Evolutionary conservation across 64 coral and sea anemone genomes (phyloP), one percentile per base, ranked within the genome.

Genomic region (Acropora yongei): DNA sequence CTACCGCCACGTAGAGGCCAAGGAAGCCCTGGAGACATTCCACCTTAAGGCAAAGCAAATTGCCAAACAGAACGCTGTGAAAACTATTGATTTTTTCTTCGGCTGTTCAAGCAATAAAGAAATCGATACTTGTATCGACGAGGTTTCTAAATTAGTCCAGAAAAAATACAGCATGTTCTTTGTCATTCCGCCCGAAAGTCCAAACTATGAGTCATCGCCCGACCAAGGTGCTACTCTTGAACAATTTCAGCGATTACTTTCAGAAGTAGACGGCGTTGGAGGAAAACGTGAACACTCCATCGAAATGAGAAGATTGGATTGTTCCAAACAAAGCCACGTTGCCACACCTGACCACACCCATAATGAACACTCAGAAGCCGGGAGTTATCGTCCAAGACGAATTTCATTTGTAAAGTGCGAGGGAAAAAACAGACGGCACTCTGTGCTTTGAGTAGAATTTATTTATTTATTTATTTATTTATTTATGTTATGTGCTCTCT

Each of bases 141-240:
- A 63, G 40, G 80, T 83, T 7, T 41, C 80, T 14, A 7, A 83
- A 12, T 14, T 66, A 11, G 57, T 83, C 3, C 8, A 6, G 6
- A 43, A 2, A 14, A 83, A 44, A 44, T 84, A 84, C 16, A 16
- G 44, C 10, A 68, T 19, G 81, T 84, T 68, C 16, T 84, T 84
- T 43, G 18, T 69, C 44, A 84, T 84, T 14, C 81, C 81, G 7
- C 81, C 81, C 8, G 81, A 84, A 8, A 84, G 81, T 4, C 81
- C 81, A 8, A 45, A 41, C n/a, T 68, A 68, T 83, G 39, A 42
- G 2, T 44, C 80, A 1, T 58, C 80, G 0, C 57, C 11, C 0
- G 16, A 9, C 3, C 44, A 18, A 16, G 43, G 13, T 1, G 1
- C 2, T 11, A 44, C 7, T 8, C 72, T 1, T 10, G 1, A 1